Conservation (phyloP, 2,113 vertebrate genomes). For the Myxocyprinus asiaticus region DNA sequence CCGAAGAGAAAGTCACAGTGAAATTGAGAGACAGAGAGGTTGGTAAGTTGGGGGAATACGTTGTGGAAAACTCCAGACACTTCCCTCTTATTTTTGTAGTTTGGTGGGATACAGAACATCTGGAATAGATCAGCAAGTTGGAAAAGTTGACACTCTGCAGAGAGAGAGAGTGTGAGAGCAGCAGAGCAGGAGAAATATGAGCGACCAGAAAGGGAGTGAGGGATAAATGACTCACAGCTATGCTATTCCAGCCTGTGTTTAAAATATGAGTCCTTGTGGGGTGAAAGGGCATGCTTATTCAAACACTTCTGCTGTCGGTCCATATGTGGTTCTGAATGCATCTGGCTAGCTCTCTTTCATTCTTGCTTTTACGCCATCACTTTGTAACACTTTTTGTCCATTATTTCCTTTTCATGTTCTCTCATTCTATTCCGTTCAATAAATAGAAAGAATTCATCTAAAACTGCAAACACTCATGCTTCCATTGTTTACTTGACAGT, state of each 20-base stretch:
- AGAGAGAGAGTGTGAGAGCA: background rate
- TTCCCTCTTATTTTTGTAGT: constrained; percentile 5
- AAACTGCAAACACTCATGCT: constrained; percentile 62
- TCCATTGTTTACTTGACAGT: constrained; percentile 61
- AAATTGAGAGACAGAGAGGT: background rate
- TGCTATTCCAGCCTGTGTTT: constrained; percentile 72
- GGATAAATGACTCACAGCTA: constrained; percentile 69
- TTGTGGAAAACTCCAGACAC: constrained; percentile 11
- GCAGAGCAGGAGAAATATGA: background rate
- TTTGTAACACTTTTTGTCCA: background rate
- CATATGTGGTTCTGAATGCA: background rate
- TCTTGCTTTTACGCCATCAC: constrained; percentile 17
- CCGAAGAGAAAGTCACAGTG: background rate
- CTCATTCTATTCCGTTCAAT: background rate
- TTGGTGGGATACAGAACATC: constrained; percentile 42
- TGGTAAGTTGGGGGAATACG: background rate
- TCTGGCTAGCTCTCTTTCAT: background rate
- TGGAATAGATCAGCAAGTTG: constrained; percentile 45
- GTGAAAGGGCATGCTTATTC: constrained; percentile 59
- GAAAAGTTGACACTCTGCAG: constrained; percentile 49
- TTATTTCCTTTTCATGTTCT: background rate
- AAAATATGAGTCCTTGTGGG: constrained; percentile 60
- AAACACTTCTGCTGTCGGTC: constrained; percentile 7
- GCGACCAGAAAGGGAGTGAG: background rate
- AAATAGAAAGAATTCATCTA: constrained; percentile 46